These are phyloP conservation scores for Melangyna quadrimaculata DNA, from an alignment of 2,888 invertebrate species.

Conservation along the genomic window DNA sequence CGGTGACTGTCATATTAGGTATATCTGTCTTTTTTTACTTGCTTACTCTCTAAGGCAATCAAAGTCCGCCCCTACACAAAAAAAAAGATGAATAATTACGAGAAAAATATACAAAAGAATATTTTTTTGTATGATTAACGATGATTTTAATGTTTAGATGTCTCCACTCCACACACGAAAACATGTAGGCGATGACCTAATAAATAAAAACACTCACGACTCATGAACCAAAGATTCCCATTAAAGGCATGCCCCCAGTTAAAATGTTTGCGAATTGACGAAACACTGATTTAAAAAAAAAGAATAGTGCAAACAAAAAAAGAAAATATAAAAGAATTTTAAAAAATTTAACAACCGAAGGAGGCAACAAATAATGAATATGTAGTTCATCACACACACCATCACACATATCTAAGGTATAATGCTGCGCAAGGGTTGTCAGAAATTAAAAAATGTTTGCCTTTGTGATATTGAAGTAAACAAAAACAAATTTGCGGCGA, in stretches of 20 bases:
- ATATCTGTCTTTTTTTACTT: neutral
- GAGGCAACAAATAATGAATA: neutral
- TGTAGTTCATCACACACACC: too few relatives aligned
- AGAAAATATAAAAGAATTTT: neutral
- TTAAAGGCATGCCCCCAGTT: constrained; percentile 20
- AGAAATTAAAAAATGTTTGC: too few relatives aligned
- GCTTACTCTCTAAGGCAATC: neutral
- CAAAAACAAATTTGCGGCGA: too few relatives aligned
- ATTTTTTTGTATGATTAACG: constrained; percentile 21
- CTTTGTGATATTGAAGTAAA: too few relatives aligned
- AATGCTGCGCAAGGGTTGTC: too few relatives aligned
- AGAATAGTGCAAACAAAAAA: neutral
- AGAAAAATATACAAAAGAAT: neutral
- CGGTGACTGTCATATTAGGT: neutral
- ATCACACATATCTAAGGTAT: too few relatives aligned
- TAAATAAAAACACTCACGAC: constrained; percentile 36
- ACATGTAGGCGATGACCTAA: constrained; percentile 62
- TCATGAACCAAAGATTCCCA: constrained; percentile 38
- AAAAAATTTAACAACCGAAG: neutral
- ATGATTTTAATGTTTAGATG: constrained; percentile 20
- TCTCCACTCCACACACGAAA: constrained; percentile 11
- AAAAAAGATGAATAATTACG: neutral
- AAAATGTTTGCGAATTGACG: constrained; percentile 23
- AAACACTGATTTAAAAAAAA: constrained; percentile 33
- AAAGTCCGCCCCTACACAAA: neutral